phyloP scores from a whole-genome alignment of 2,113 vertebrate species.

The Chloebia gouldiae region DNA sequence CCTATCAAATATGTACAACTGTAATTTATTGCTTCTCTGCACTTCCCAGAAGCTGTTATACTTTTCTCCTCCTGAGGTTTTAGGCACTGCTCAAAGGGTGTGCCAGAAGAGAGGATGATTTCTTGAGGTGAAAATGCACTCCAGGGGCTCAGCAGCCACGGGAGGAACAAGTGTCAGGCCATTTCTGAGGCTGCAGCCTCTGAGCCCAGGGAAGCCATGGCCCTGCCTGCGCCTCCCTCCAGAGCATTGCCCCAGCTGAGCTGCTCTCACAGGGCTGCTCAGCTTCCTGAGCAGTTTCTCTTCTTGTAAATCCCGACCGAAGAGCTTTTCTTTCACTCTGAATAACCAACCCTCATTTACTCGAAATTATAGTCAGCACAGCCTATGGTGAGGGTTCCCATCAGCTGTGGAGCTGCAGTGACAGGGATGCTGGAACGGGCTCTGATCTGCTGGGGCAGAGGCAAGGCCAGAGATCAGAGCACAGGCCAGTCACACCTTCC shows the following conservation, averaged over 20 bases:
- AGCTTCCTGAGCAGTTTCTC: not conserved
- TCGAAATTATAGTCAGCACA: not conserved
- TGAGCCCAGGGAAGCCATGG: not conserved
- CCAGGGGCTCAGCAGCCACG: not conserved
- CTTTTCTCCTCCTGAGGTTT: not conserved
- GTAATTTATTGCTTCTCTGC: not conserved
- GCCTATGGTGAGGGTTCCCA: not conserved
- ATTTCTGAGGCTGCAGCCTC: slow-evolving; percentile 22
- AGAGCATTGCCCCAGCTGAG: not conserved
- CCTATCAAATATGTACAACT: not conserved
- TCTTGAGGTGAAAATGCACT: not conserved
- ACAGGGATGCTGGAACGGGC: too few relatives aligned
- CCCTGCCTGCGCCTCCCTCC: not conserved
- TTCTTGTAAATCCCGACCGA: not conserved
- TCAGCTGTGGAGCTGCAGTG: not conserved
- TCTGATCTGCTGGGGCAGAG: not conserved
- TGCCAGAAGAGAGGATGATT: not conserved
- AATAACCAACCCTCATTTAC: rapidly evolving
- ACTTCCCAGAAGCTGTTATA: not conserved
- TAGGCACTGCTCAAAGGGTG: not conserved
- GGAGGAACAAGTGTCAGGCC: not conserved
- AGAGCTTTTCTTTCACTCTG: not conserved
- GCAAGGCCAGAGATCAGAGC: too few relatives aligned
- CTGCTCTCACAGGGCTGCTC: not conserved
- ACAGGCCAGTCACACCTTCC: too few relatives aligned